Conservation (phyloP, 1,140 invertebrate species). For the Euschistus heros region DNA sequence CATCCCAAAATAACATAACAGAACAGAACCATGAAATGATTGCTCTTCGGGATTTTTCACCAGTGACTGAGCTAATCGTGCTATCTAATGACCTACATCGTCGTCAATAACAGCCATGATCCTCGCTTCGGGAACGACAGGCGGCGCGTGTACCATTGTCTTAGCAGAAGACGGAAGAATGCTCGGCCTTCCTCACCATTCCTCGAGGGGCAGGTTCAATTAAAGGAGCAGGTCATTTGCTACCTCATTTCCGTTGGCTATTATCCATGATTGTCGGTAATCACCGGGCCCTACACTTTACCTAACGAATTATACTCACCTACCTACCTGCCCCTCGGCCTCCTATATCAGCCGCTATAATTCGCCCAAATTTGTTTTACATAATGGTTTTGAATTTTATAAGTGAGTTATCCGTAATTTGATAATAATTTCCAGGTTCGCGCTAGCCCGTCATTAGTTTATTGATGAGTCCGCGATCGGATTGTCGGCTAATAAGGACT, state of each 20-base stretch:
- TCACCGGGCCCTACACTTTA: conserved; percentile 19
- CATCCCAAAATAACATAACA: too few relatives aligned
- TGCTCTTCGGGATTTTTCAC: too few relatives aligned
- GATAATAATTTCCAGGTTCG: conserved; percentile 22
- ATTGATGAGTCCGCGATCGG: not conserved
- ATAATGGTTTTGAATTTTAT: conserved; percentile 26
- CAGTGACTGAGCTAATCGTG: too few relatives aligned
- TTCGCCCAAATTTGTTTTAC: conserved; percentile 26
- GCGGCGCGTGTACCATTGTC: too few relatives aligned
- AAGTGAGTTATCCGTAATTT: conserved; percentile 27
- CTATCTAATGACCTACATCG: too few relatives aligned
- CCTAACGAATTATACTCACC: conserved; percentile 22
- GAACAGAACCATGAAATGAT: too few relatives aligned
- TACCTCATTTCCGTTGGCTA: conserved; percentile 24
- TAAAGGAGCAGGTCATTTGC: conserved; percentile 17
- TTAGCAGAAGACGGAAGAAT: too few relatives aligned
- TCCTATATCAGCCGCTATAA: not conserved
- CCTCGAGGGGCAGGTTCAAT: not conserved
- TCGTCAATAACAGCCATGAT: too few relatives aligned
- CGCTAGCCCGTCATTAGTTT: conserved; percentile 13
- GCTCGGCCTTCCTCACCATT: not conserved
- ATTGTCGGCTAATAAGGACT: not conserved
- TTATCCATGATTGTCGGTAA: conserved; percentile 23
- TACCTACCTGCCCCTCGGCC: not conserved
- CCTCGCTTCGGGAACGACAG: too few relatives aligned